A percentile compares a stretch with the other conserved stretches of the same genome.
These are phyloP conservation scores for Parotocinclus haroldoi DNA, from an alignment of 2,797 vertebrate species.

Conservation along the genomic window DNA sequence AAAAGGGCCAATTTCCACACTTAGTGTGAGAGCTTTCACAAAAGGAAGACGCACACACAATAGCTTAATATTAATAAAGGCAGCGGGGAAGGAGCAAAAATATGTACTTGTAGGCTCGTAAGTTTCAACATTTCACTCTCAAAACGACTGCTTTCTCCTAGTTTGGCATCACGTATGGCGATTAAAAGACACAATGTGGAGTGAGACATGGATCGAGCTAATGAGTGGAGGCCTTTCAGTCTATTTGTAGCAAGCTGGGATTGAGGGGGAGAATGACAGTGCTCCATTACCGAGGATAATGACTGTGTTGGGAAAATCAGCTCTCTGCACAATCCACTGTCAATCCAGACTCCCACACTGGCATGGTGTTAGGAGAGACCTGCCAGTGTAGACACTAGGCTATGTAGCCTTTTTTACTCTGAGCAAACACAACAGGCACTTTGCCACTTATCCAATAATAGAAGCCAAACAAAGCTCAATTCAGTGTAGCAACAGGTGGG, in stretches of 20 bases:
- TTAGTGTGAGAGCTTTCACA: neutral
- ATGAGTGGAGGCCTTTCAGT: constrained; percentile 20
- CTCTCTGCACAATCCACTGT: constrained; percentile 36
- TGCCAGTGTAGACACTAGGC: constrained; percentile 14
- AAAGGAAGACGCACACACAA: neutral
- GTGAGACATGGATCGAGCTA: constrained; percentile 23
- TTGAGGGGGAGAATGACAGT: constrained; percentile 41
- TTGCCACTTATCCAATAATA: constrained; percentile 31
- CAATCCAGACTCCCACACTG: constrained; percentile 42
- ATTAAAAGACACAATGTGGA: constrained; percentile 13
- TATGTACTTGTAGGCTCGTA: constrained; percentile 20
- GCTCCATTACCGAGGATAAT: constrained; percentile 52
- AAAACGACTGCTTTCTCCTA: neutral
- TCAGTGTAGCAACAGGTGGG: constrained; percentile 3
- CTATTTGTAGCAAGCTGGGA: constrained; percentile 32
- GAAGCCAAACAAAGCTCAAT: constrained; percentile 21
- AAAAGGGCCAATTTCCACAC: constrained; percentile 11
- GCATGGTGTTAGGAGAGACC: constrained; percentile 17
- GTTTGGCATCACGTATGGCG: constrained; percentile 11
- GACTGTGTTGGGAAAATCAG: constrained; percentile 46
- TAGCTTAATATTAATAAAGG: neutral
- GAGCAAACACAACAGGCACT: constrained; percentile 10
- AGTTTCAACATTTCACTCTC: neutral
- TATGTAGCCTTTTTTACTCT: constrained; percentile 33
- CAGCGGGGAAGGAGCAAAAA: constrained; percentile 8